Evolutionary conservation across 2,113 vertebrate species (phyloP), one percentile per base, ranked within the genome.

Genomic region (Oreochromis spilurus): DNA sequence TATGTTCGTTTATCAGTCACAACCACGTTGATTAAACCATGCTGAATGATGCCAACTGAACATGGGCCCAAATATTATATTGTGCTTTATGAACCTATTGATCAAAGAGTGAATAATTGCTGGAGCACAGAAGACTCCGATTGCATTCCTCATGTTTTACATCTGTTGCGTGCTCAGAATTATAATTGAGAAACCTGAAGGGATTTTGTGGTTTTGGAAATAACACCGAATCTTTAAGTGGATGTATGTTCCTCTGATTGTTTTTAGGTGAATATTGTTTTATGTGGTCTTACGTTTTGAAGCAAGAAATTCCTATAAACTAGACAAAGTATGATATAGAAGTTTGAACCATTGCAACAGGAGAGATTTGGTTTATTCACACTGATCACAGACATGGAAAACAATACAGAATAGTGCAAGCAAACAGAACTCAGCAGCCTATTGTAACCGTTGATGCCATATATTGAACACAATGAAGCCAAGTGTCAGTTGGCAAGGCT

Each of bases 1-100:
- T 67, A 57, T 87, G 87, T 79, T 83, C 67, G 21, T 91, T 78
- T 87, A 79, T 93, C 89, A 88, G 75, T 88, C 75, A 70, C 84
- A 88, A 87, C 79, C 79, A 86, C 60, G 84, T 48, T 88, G 89
- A 89, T 91, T 81, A 34, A 60, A 82, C 34, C 77, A 43, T 34
- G 57, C 67, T 83, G 82, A 79, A 77, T 3, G 60, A 48, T 5
- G 82, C 82, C 75, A 91, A 65, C 54, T 87, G 85, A 92, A 87
- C 53, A 79, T 14, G 19, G 36, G 54, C 82, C 90, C 83, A 90
- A 65, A 86, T 55, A 75, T 88, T 55, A 70, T 52, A n/a, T n/a
- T 34, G 16, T 36, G 83, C 19, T 57, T 91, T 84, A 89, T 85
- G n/a, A 85, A 75, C 19, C 16, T 43, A 48, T 82, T 86, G 60